A percentile compares a stretch with the other conserved stretches of the same genome.
phyloP scores from a whole-genome alignment of 2,113 vertebrate species.

The Ifrita kowaldi region DNA sequence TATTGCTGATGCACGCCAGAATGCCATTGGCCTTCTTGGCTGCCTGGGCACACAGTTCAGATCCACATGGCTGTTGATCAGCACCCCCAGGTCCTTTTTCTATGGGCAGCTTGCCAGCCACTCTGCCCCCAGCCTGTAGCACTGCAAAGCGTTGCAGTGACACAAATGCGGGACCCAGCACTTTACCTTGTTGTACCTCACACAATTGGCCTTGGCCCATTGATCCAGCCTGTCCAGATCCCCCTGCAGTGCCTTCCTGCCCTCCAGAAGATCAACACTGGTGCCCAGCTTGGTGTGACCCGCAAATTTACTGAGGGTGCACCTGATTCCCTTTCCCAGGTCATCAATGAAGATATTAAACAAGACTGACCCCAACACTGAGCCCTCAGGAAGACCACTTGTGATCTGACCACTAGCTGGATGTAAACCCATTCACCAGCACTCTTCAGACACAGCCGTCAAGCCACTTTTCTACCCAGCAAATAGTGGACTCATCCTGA shows the following conservation, averaged over 20 bases:
- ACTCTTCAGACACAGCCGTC: not conserved
- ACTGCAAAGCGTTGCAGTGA: not conserved
- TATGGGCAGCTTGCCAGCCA: not conserved
- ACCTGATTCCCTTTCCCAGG: too few species aligned
- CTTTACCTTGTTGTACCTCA: not conserved
- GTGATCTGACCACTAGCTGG: not conserved
- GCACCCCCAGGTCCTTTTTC: not conserved
- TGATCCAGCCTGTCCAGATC: not conserved
- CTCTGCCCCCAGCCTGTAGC: not conserved
- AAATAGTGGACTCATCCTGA: too few species aligned
- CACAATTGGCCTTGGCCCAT: rapidly evolving
- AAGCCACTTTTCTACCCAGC: not conserved
- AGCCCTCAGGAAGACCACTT: not conserved
- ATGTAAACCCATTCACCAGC: not conserved
- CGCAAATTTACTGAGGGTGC: not conserved
- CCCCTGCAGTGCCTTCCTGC: not conserved
- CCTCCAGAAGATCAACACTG: not conserved
- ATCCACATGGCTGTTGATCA: rapidly evolving
- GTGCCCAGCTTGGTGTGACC: too few species aligned
- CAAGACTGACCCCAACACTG: not conserved
- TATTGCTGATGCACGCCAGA: not conserved
- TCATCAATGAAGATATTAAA: not conserved
- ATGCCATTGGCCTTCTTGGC: not conserved
- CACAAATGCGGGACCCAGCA: not conserved
- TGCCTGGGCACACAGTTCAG: rapidly evolving